Percentiles rank a stretch among this genome's conserved stretches.
These are phyloP conservation scores for Pelobates fuscus DNA, from an alignment of 2,113 vertebrate species.

Conservation along the genomic window DNA sequence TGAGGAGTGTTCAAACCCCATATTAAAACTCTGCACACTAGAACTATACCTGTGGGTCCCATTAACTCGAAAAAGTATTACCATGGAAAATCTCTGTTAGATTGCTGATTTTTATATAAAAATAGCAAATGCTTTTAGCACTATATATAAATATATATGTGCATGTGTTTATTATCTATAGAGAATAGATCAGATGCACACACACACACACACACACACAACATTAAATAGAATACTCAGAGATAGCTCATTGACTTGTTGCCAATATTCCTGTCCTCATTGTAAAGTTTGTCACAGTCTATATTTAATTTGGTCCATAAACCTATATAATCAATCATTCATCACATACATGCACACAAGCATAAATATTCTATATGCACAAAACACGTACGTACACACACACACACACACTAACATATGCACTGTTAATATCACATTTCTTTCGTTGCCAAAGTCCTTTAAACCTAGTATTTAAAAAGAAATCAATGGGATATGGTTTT, in stretches of 20 bases:
- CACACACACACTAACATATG: background rate
- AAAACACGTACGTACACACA: background rate
- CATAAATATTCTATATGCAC: too few species aligned
- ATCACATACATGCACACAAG: too few species aligned
- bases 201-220: background rate
- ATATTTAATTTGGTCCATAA: background rate
- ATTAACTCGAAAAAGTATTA: slow-evolving; percentile 20
- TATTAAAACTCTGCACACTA: slow-evolving; percentile 6
- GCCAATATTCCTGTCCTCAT: too few species aligned
- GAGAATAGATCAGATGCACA: background rate
- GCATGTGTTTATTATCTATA: background rate
- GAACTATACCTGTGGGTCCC: slow-evolving; percentile 39
- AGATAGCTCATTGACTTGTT: too few species aligned
- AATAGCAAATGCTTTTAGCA: background rate
- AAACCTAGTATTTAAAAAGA: slow-evolving; percentile 14
- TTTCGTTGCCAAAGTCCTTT: background rate
- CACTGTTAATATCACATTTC: background rate
- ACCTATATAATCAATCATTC: background rate
- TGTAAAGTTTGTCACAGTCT: too few species aligned
- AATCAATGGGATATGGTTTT: slow-evolving; percentile 31
- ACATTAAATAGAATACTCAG: too few species aligned
- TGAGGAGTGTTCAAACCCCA: slow-evolving; percentile 1
- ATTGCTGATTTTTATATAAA: background rate
- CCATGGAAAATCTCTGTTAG: slow-evolving; percentile 5
- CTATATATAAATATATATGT: background rate